phyloP scores from a whole-genome alignment of 64 coral and sea anemone genomes.

The Porites lutea region DNA sequence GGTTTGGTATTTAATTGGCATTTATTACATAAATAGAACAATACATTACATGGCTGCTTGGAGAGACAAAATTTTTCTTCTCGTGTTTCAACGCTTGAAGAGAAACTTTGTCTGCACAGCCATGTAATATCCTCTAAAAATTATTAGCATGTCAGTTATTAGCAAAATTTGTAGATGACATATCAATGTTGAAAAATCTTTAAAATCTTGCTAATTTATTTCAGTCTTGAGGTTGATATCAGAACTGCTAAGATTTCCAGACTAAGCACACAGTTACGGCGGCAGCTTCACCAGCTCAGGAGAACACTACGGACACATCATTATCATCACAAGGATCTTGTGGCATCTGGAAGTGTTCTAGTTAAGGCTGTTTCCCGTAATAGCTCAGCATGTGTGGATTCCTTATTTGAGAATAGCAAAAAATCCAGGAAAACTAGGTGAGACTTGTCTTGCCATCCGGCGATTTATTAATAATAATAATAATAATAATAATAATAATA shows the following conservation, averaged over 20 bases:
- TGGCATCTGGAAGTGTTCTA: conserved; percentile 72
- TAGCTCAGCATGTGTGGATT: conserved; percentile 69
- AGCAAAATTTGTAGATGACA: too few relatives aligned
- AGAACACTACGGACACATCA: conserved; percentile 74
- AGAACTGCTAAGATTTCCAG: conserved; percentile 90
- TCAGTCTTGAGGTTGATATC: conserved; percentile 45
- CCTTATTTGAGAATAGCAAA: conserved; percentile 50
- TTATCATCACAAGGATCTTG: conserved; percentile 58
- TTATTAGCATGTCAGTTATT: too few relatives aligned
- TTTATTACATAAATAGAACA: too few relatives aligned
- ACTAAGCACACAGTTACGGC: conserved; percentile 77
- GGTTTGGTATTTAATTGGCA: too few relatives aligned
- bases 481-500: too few relatives aligned
- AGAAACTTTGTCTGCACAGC: too few relatives aligned
- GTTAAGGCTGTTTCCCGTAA: conserved; percentile 81
- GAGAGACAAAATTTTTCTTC: too few relatives aligned
- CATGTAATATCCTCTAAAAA: too few relatives aligned
- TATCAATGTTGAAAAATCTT: too few relatives aligned
- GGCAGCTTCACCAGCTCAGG: conserved; percentile 86
- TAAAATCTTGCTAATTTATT: not conserved
- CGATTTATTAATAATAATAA: too few relatives aligned
- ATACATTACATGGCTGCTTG: too few relatives aligned
- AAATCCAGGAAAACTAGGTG: conserved; percentile 16
- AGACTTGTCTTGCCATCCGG: not conserved
- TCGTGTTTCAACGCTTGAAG: too few relatives aligned